Percentiles rank a stretch among this genome's conserved stretches.
These are phyloP conservation scores for Cotesia vestalis DNA, from an alignment of 1,140 invertebrate species.

Conservation along the genomic window DNA sequence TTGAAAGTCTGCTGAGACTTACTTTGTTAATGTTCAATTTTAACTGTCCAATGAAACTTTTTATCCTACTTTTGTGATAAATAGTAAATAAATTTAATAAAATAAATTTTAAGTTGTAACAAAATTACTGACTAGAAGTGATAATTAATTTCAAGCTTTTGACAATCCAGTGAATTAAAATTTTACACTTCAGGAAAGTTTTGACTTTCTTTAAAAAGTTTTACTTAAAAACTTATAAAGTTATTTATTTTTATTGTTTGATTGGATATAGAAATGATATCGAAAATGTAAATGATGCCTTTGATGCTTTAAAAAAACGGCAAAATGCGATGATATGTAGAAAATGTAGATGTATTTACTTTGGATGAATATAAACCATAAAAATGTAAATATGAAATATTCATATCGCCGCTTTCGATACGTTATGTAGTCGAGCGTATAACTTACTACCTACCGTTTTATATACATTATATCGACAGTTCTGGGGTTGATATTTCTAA, in stretches of 20 bases:
- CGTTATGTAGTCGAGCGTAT: background rate
- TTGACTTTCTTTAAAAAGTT: too few relatives aligned
- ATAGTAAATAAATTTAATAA: too few relatives aligned
- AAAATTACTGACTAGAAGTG: too few relatives aligned
- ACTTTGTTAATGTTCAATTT: slow-evolving; percentile 23
- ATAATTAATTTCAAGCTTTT: too few relatives aligned
- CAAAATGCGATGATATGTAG: slow-evolving; percentile 1
- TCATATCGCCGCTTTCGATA: slow-evolving; percentile 21
- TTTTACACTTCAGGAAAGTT: too few relatives aligned
- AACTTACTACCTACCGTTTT: background rate
- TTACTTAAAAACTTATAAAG: background rate
- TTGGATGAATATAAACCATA: slow-evolving; percentile 18
- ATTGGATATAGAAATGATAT: too few relatives aligned
- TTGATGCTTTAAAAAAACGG: background rate
- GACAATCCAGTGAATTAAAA: too few relatives aligned
- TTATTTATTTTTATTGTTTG: background rate
- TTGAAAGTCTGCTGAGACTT: background rate
- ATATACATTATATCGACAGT: background rate
- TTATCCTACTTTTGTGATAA: too few relatives aligned
- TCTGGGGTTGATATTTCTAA: too few relatives aligned
- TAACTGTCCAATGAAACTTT: background rate
- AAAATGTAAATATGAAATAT: slow-evolving; percentile 32
- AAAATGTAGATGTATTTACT: slow-evolving; percentile 10
- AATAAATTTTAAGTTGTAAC: too few relatives aligned
- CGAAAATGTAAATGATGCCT: too few relatives aligned